Conservation (phyloP, 2,113 vertebrate genomes). For the Lampris megalopsis region DNA sequence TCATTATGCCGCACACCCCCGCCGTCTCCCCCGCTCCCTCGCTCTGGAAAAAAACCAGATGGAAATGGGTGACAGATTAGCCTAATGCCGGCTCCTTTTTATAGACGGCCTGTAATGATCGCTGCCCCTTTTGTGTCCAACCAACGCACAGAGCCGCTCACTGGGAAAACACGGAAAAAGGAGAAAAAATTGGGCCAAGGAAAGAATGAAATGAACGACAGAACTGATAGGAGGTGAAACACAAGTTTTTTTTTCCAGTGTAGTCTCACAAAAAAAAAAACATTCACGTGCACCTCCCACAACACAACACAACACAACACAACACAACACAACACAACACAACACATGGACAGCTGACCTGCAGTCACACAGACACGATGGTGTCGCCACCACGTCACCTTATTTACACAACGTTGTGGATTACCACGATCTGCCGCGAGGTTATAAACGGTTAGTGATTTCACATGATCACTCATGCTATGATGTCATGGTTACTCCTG, state of each 20-base stretch:
- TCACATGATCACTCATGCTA: no score
- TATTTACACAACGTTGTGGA: no score
- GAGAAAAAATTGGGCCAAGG: conserved; percentile 38
- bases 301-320: no score
- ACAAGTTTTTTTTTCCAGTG: conserved; percentile 13
- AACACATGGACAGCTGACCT: no score
- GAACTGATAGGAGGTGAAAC: conserved; percentile 41
- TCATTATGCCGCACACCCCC: conserved; percentile 86
- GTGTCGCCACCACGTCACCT: no score
- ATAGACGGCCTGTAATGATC: conserved; percentile 84
- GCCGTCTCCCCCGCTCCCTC: conserved; percentile 56
- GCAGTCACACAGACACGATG: no score
- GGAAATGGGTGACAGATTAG: conserved; percentile 94
- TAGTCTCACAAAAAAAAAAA: no score
- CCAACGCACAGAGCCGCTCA: conserved; percentile 61
- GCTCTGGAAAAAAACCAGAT: conserved; percentile 70
- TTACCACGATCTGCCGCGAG: no score
- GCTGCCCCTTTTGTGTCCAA: conserved; percentile 79
- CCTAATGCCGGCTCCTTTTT: conserved; percentile 89
- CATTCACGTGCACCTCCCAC: no score
- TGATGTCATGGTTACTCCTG: no score
- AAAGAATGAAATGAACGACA: conserved; percentile 62
- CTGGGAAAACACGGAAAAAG: conserved; percentile 63
- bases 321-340: no score
- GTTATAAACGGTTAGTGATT: no score